A percentile compares a stretch with the other conserved stretches of the same genome.
These are phyloP conservation scores for Sebastes minor DNA, from an alignment of 2,797 vertebrate genomes.

Conservation along the genomic window DNA sequence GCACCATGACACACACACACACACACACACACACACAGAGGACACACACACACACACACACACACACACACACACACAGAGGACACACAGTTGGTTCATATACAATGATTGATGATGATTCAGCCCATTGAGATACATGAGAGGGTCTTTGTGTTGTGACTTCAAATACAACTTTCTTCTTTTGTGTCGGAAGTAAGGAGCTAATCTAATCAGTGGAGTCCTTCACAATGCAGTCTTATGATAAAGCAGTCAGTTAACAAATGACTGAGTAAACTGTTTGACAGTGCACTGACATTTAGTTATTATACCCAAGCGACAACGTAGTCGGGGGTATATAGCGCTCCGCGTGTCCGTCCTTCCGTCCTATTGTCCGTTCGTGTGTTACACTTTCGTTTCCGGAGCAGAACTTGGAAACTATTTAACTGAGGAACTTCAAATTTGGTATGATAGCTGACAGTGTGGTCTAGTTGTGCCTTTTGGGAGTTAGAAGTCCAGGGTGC, in stretches of 20 bases:
- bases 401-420: too few species aligned
- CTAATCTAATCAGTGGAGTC: not conserved
- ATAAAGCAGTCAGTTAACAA: not conserved
- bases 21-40: constrained; percentile 21
- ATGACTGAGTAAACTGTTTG: not conserved
- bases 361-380: too few species aligned
- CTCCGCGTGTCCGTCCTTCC: too few species aligned
- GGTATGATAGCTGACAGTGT: too few species aligned
- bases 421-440: too few species aligned
- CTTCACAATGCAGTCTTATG: constrained; percentile 1
- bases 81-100: too few species aligned
- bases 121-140: constrained; percentile 5
- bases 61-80: not conserved
- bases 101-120: not conserved
- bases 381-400: too few species aligned
- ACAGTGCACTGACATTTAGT: not conserved
- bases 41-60: constrained; percentile 15
- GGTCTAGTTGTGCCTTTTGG: too few species aligned
- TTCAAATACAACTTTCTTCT: constrained; percentile 1
- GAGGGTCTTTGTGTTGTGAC: constrained; percentile 18
- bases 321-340: too few species aligned
- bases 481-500: too few species aligned
- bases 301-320: not conserved
- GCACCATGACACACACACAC: constrained; percentile 29
- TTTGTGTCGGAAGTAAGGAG: constrained; percentile 10